Conservation (phyloP, 2,113 vertebrate genomes). For the Zapornia atra region DNA sequence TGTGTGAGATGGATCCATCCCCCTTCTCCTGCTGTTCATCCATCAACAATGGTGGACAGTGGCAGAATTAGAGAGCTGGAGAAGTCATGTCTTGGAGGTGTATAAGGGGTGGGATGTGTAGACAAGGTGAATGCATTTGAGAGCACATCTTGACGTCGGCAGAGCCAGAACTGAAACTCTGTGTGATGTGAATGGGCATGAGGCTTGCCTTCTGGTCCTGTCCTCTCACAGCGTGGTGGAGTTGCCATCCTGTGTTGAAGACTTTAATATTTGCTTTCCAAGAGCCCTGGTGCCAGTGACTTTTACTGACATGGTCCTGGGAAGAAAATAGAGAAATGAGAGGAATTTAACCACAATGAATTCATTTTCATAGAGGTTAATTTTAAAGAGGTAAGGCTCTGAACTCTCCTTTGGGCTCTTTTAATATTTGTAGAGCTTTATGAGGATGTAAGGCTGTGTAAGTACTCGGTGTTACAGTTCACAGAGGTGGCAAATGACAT, state of each 20-base stretch:
- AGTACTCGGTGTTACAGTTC: background rate
- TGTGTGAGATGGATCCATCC: background rate
- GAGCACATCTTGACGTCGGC: background rate
- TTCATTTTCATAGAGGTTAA: background rate
- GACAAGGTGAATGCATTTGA: background rate
- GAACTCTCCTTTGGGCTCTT: background rate
- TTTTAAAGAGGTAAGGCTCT: background rate
- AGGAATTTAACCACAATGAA: background rate
- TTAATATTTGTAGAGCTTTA: background rate
- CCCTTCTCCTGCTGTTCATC: background rate
- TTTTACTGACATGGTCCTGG: background rate
- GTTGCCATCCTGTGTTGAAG: background rate
- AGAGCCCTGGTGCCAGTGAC: background rate
- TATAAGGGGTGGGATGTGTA: background rate
- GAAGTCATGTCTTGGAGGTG: background rate
- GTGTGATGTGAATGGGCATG: background rate
- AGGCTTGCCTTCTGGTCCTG: background rate
- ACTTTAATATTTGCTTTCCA: background rate
- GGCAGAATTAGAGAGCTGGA: background rate
- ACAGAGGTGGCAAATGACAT: background rate
- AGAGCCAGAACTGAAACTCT: background rate
- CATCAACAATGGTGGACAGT: background rate
- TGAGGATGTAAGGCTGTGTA: background rate
- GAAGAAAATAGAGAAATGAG: background rate
- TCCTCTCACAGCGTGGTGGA: background rate